phyloP scores from a whole-genome alignment of 2,113 vertebrate genomes.

The Pholis gunnellus region DNA sequence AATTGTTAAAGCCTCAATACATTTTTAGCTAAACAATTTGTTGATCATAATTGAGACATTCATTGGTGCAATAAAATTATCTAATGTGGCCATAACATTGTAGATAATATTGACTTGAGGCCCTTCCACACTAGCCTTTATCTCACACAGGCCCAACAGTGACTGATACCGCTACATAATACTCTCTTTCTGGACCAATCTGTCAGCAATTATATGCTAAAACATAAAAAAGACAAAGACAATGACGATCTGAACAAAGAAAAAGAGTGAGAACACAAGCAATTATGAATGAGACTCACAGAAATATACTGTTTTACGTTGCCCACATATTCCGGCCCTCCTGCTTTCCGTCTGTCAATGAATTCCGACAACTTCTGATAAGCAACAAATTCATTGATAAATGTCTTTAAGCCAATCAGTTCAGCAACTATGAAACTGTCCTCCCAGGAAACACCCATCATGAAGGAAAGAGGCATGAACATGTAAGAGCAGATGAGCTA shows the following conservation, averaged over 20 bases:
- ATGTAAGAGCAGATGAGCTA: conserved; percentile 90
- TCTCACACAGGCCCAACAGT: background rate
- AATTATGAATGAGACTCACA: conserved; percentile 50
- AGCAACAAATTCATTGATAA: conserved; percentile 93
- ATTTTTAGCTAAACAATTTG: background rate
- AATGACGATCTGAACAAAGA: background rate
- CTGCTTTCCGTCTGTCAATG: conserved; percentile 83
- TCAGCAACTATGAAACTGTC: conserved; percentile 90
- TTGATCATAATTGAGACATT: background rate
- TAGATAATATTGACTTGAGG: background rate
- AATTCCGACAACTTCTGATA: conserved; percentile 86
- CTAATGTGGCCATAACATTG: background rate
- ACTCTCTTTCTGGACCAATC: background rate
- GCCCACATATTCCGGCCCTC: conserved; percentile 85
- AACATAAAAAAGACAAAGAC: background rate
- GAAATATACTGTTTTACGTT: conserved; percentile 87
- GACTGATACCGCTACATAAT: background rate
- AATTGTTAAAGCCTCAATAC: background rate
- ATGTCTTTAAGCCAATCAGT: conserved; percentile 91
- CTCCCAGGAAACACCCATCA: conserved; percentile 94
- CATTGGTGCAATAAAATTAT: background rate
- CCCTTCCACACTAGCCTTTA: background rate
- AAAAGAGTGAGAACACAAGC: background rate
- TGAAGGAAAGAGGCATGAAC: conserved; percentile 92
- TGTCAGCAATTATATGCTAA: background rate